phyloP scores from a whole-genome alignment of 2,113 vertebrate genomes.

The Zosterops borbonicus region DNA sequence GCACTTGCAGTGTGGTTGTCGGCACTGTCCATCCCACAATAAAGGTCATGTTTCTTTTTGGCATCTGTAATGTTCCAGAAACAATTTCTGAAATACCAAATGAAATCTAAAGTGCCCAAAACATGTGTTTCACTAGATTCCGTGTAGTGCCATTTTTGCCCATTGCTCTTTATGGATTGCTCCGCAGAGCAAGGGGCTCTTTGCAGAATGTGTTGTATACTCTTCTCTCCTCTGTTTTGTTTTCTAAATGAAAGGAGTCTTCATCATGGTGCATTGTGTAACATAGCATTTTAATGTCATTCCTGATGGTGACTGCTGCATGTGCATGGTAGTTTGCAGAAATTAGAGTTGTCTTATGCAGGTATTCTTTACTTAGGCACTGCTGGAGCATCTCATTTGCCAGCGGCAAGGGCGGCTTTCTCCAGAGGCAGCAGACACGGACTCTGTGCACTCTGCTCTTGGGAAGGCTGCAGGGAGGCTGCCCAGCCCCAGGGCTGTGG shows the following conservation, averaged over 20 bases:
- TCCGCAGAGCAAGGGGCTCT: neutral
- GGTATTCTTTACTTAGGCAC: neutral
- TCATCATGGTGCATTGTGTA: neutral
- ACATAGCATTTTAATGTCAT: neutral
- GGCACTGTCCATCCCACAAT: rapidly evolving
- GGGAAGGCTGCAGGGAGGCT: neutral
- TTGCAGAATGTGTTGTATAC: rapidly evolving
- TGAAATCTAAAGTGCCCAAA: neutral
- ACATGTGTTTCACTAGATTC: neutral
- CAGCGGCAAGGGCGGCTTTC: rapidly evolving
- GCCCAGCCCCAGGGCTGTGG: neutral
- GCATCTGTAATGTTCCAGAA: neutral
- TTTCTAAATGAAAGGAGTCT: neutral
- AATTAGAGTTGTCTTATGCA: neutral
- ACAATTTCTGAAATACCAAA: neutral
- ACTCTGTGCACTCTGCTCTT: rapidly evolving
- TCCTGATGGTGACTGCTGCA: neutral
- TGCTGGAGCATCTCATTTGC: neutral
- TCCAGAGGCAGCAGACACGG: neutral
- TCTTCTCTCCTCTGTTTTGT: neutral
- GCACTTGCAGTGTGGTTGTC: neutral
- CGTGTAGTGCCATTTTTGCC: neutral
- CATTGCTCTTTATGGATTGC: neutral
- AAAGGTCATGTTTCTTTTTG: neutral
- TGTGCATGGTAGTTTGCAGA: neutral